Base-by-base conservation (phyloP, 2,113 vertebrate genomes). In the Apodemus sylvaticus region DNA sequence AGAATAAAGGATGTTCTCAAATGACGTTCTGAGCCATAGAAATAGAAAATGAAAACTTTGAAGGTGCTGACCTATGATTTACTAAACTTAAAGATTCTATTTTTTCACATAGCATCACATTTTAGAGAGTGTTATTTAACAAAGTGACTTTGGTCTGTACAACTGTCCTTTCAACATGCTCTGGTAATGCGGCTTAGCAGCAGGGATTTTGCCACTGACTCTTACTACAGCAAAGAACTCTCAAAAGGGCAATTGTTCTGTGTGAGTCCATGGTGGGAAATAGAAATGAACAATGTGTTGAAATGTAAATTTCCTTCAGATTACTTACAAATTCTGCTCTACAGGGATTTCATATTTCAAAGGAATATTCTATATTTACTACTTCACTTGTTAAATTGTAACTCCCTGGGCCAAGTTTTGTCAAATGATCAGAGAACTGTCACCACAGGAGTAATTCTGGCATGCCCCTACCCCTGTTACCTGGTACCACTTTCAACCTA, bases 221-320 rank as follows among this genome's bases (percentile, higher is more conserved):
- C 55, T 36, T 82, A 77, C 68, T 81, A 77, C 85, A 96, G 91
- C 74, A 81, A 34, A 82, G 94, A 89, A 66, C 87, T 96, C 87
- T 85, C 1, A 95, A 96, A 94, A 89, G 34, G 86, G 82, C 77
- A 87, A 91, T 97, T 95, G 94, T 95, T 95, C 85, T 55, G 62
- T 89, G 29, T 96, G n/a, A 93, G 92, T 48, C 86, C 90, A 93
- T 89, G 34, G 48, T 73, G 93, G 78, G 91, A 96, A 98, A 87
- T 0, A 93, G 86, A 86, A 94, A 51, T 81, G 94, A 78, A 86
- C 91, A 97, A 89, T 68, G 48, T 93, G 89, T 93, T 97, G 76
- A 91, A 96, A 97, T 97, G 95, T 86, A 98, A 97, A 96, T 98
- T 98, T 97, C 66, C 88, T 94, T 97, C 53, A 77, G 89, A 95